Evolutionary conservation across 1,140 invertebrate species (phyloP), one percentile per base, ranked within the genome.

Genomic region (Aethina tumida): DNA sequence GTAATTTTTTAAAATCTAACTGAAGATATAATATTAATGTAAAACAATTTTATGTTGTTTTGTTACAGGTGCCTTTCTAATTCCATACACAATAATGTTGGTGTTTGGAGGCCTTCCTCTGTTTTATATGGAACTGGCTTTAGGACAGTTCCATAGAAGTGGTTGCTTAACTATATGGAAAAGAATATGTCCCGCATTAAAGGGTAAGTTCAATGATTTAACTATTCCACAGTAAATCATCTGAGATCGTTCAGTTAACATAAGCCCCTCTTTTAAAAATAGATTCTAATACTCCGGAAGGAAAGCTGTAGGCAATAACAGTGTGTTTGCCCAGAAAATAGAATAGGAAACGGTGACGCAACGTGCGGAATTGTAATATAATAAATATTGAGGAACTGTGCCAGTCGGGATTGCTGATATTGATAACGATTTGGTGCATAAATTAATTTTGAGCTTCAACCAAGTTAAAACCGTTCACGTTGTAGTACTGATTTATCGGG

Each of bases 91-190:
- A 45, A 68, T 93, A 30, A 94, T 95, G 76, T 66, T 95, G 54
- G 67, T 93, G 26, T 84, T 95, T 49, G 89, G 88, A 4, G 92
- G 92, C 5, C 71, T 96, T 7, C 92, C 92, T 1, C 69, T 97
- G 13, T 96, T 95, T 64, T 94, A 92, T 63, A 84, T 96, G 84
- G 92, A 96, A 64, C 59, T 95, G 46, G 87, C 91, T 2, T 65
- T 96, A 34, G 92, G 92, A 9, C 92, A 93, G 59, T 92, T 89
- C 67, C 87, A 93, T 64, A 75, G 86, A 10, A 87, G 84, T 53
- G 90, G 91, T 13, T 93, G 90, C 54, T 70, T 94, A 15, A 88
- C 86, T n/a, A 81, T 94, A 29, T 95, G 95, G 89, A 86, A 84
- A 46, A 74, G 86, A 49, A 91, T 98, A 51, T 97, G 93, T 65